Evolutionary conservation across 2,888 invertebrate species (phyloP), one percentile per base, ranked within the genome.

Genomic region (Eulithis testata): DNA sequence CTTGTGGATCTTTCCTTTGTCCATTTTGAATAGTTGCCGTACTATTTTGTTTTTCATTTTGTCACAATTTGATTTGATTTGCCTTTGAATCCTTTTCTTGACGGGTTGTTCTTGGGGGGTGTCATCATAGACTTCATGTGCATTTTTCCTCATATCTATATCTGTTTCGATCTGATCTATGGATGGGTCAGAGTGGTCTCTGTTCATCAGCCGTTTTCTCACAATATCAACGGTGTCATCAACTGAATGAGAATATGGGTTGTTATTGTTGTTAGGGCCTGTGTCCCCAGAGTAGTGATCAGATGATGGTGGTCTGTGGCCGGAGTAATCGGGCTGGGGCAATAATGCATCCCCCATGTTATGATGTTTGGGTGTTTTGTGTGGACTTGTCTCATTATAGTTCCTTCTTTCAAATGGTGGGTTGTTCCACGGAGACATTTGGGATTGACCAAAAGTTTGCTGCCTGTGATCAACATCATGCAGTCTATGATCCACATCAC

Each of bases 21-120:
- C 93, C 92, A 93, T 91, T 78, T 91, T 93, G 70, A 93, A 93
- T 1, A 93, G 77, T 77, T 93, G 89, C 69, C 91, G 86, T 36
- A 93, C 89, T 79, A 93, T 93, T 77, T 93, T 93, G 62, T 85
- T 85, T 83, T 92, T 93, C 63, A 93, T 90, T 80, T 89, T 88
- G 61, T 89, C 84, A 85, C 90, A 91, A 76, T 88, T 87, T 56
- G 75, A 78, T 74, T 85, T 88, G 55, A 77, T 77, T 75, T 80
- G 84, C 63, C 76, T 83, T 57, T 82, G 85, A 65, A 76, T 72
- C 69, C 78, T 84, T 68, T 82, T 88, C 60, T 84, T 89, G 0
- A 73, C 70, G 47, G 86, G 82, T 68, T 79, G 83, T 51, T 87
- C 88, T 72, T 80, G 83, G 49, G 78, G 81, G 43, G 60, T 69